Percentiles rank a stretch among this genome's conserved stretches.
Conservation (phyloP, 1,140 invertebrate species). For the Paramacrobiotus metropolitanus region DNA sequence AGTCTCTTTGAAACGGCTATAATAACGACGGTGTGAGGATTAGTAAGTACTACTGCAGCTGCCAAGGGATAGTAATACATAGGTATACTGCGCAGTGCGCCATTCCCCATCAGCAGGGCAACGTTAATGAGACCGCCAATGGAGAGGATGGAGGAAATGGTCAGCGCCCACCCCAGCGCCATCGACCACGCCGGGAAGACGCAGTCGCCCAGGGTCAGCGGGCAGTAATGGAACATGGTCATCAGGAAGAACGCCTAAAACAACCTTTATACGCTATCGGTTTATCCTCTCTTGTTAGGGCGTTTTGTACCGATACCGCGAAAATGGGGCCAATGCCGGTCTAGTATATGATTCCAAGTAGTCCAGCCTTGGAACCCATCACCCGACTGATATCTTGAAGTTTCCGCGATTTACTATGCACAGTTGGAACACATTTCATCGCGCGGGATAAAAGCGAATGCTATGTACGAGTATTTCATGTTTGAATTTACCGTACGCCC, state of each 20-base stretch:
- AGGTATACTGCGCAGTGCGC: slow-evolving; percentile 56
- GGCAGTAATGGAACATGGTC: slow-evolving; percentile 76
- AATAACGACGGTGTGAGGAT: not conserved
- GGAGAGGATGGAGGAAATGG: slow-evolving; percentile 82
- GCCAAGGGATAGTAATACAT: no score
- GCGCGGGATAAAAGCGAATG: not conserved
- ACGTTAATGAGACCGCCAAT: slow-evolving; percentile 82
- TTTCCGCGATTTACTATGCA: slow-evolving; percentile 21
- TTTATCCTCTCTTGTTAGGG: not conserved
- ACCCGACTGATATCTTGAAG: slow-evolving; percentile 45
- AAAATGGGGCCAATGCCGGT: slow-evolving; percentile 46
- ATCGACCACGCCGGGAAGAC: slow-evolving; percentile 89
- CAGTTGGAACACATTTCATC: not conserved
- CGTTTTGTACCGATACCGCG: slow-evolving; percentile 32
- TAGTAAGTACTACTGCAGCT: no score
- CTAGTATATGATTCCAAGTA: slow-evolving; percentile 51
- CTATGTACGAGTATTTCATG: slow-evolving; percentile 6
- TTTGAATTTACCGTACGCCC: slow-evolving; percentile 61
- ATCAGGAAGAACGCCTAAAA: slow-evolving; percentile 81
- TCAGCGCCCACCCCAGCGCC: slow-evolving; percentile 74
- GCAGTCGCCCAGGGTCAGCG: slow-evolving; percentile 76
- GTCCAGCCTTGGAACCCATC: slow-evolving; percentile 38
- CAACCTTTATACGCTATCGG: not conserved
- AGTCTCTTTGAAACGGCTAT: no score
- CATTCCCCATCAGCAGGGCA: slow-evolving; percentile 51